phyloP scores from a whole-genome alignment of 2,797 vertebrate genomes.

The Lophotriccus pileatus region DNA sequence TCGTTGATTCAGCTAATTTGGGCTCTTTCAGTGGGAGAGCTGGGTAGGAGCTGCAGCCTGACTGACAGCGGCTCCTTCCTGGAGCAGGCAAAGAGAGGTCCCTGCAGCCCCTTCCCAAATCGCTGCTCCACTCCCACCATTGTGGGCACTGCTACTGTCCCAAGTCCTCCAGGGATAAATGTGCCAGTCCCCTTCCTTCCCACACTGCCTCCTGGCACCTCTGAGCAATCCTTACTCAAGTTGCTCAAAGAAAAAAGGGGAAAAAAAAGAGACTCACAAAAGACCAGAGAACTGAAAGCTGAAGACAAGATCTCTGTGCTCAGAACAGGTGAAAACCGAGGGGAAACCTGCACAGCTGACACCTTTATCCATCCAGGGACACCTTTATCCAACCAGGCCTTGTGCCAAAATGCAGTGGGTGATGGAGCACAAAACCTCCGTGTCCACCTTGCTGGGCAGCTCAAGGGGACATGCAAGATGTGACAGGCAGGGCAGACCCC shows the following conservation, averaged over 20 bases:
- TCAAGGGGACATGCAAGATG: fast-evolving
- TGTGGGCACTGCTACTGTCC: not conserved
- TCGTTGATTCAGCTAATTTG: not conserved
- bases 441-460: fast-evolving
- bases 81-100: not conserved
- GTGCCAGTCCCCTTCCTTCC: not conserved
- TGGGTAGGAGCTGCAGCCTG: not conserved
- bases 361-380: not conserved
- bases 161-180: fast-evolving
- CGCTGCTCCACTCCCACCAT: fast-evolving
- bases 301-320: not conserved
- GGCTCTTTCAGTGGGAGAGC: not conserved
- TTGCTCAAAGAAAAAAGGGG: not conserved
- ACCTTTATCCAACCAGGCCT: not conserved
- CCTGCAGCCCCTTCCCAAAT: not conserved
- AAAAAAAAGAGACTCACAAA: fast-evolving
- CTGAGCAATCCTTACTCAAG: not conserved
- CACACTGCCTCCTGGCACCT: not conserved
- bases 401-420: fast-evolving
- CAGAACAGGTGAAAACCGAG: not conserved
- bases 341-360: not conserved
- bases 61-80: not conserved
- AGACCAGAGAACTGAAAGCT: not conserved
- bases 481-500: not conserved
- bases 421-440: not conserved